These are phyloP conservation scores for Therioaphis trifolii DNA, from an alignment of 2,888 invertebrate species.

Conservation along the genomic window DNA sequence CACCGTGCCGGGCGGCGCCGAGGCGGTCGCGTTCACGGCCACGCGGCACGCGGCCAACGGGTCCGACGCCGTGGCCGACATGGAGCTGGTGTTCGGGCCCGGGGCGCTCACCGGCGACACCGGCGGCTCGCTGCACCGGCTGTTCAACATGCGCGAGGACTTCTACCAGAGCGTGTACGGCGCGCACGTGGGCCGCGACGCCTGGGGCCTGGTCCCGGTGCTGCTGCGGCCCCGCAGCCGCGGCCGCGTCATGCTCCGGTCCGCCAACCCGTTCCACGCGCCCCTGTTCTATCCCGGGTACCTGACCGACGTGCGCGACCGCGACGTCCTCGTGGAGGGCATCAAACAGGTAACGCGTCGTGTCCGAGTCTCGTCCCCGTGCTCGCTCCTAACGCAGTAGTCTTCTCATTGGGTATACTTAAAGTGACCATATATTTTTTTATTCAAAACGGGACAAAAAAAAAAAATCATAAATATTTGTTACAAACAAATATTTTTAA, in stretches of 20 bases:
- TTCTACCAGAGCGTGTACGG: constrained; percentile 69
- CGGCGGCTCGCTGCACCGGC: constrained; percentile 68
- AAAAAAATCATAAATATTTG: too few relatives aligned
- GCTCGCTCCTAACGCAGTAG: too few relatives aligned
- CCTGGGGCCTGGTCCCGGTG: constrained; percentile 75
- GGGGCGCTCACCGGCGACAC: constrained; percentile 71
- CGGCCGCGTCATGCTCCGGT: constrained; percentile 73
- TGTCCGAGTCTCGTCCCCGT: constrained; percentile 72
- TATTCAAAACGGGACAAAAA: too few relatives aligned
- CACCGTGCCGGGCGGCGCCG: constrained; percentile 70
- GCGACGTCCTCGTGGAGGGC: constrained; percentile 69
- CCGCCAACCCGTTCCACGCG: constrained; percentile 72
- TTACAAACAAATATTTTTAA: too few relatives aligned
- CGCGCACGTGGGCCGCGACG: constrained; percentile 69
- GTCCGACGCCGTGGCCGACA: constrained; percentile 71
- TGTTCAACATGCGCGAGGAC: constrained; percentile 68
- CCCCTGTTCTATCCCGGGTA: constrained; percentile 82
- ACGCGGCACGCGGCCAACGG: constrained; percentile 70
- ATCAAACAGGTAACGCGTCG: constrained; percentile 71
- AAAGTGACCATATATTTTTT: too few relatives aligned
- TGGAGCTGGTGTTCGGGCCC: constrained; percentile 71
- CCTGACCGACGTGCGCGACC: constrained; percentile 73
- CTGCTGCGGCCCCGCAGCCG: constrained; percentile 79
- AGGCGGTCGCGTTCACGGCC: constrained; percentile 69
- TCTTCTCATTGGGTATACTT: too few relatives aligned